Percentiles rank a stretch among this genome's conserved stretches.
These are phyloP conservation scores for Dromococcyx pavoninus DNA, from an alignment of 2,797 vertebrate genomes.

Conservation along the genomic window DNA sequence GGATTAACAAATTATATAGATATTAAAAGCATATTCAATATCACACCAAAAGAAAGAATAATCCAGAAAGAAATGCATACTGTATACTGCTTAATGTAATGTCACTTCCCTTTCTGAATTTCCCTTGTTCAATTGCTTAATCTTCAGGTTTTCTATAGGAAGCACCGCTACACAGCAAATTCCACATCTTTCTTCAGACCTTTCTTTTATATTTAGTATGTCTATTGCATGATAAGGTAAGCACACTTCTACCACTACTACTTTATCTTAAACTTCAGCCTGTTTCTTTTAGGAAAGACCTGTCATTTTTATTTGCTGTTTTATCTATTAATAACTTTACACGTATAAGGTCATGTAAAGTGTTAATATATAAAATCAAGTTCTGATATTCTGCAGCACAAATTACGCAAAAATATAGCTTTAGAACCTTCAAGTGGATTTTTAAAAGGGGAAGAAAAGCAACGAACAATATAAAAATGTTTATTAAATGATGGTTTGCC, in stretches of 20 bases:
- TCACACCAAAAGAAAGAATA: too few relatives aligned
- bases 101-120: not conserved
- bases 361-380: not conserved
- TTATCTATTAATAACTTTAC: not conserved
- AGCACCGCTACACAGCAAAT: not conserved
- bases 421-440: not conserved
- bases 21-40: not conserved
- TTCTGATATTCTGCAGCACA: not conserved
- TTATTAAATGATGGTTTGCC: not conserved
- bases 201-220: not conserved
- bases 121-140: not conserved
- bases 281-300: not conserved
- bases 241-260: not conserved
- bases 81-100: too few relatives aligned
- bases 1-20: not conserved
- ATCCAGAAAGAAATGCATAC: too few relatives aligned
- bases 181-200: not conserved
- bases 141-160: not conserved
- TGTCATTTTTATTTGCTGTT: not conserved
- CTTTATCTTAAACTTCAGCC: not conserved
- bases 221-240: not conserved
- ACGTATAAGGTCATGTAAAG: not conserved
- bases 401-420: not conserved
- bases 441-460: not conserved
- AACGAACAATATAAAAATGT: not conserved